These are phyloP conservation scores for Arothron firmamentum DNA, from an alignment of 2,113 vertebrate species.

Conservation along the genomic window DNA sequence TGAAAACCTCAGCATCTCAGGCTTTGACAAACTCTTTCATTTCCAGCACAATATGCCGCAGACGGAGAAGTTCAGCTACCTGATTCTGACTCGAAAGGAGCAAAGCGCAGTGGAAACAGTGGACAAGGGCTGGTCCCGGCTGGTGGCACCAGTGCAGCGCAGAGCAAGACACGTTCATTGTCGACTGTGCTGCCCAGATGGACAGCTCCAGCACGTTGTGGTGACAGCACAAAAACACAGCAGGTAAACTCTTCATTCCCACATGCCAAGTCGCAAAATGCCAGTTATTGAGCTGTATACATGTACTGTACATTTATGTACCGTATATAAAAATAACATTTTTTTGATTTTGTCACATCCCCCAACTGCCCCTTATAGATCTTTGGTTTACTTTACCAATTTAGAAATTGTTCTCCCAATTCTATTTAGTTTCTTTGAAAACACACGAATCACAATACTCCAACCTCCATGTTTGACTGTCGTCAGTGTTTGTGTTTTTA, in stretches of 20 bases:
- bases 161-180: slow-evolving; percentile 81
- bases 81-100: slow-evolving; percentile 71
- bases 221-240: slow-evolving; percentile 76
- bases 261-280: neutral
- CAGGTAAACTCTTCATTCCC: slow-evolving; percentile 64
- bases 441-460: too few relatives aligned
- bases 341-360: too few relatives aligned
- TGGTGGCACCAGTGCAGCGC: slow-evolving; percentile 74
- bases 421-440: too few relatives aligned
- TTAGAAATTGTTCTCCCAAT: too few relatives aligned
- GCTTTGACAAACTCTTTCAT: neutral
- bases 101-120: slow-evolving; percentile 4
- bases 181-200: slow-evolving; percentile 76
- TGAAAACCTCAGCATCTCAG: neutral
- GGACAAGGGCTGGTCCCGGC: slow-evolving; percentile 71
- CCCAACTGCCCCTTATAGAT: too few relatives aligned
- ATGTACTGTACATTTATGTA: too few relatives aligned
- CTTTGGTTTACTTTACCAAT: too few relatives aligned
- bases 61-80: slow-evolving; percentile 81
- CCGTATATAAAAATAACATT: too few relatives aligned
- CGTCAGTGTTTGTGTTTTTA: too few relatives aligned
- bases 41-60: slow-evolving; percentile 64
- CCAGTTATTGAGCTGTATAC: too few relatives aligned
- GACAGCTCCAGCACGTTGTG: slow-evolving; percentile 74
- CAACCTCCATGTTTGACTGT: too few relatives aligned